Base-by-base conservation (phyloP, 2,888 invertebrate genomes). In the Tholera decimalis region DNA sequence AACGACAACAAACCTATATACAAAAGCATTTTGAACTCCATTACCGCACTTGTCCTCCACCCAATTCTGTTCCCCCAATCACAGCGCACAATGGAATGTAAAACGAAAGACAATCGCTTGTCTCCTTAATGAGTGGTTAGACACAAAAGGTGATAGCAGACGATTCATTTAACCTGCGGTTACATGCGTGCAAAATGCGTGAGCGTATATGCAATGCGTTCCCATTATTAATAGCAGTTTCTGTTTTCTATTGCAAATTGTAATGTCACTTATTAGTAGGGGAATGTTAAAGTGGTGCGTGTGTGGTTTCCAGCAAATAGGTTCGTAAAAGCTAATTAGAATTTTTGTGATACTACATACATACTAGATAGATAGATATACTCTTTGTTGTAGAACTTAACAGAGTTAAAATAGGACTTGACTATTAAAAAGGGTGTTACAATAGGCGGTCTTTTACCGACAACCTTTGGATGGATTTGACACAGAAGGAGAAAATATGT, bases 111-210 rank as follows among this genome's bases (percentile, higher is more conserved):
- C 71, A 71, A 74, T 81, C 56, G 55, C 46, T 57, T 59, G 86
- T 53, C 41, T 46, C 57, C 43, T 54, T 78, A 79, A 81, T 79
- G 82, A 79, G 75, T 78, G 79, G 79, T 81, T 69, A 47, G 61
- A 53, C 84, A 91, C 91, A 91, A 91, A 91, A 89, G 91, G 91
- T 83, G 85, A 88, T 90, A 87, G 85, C 79, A 73, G 82, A 75
- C 85, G 85, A 89, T 88, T 89, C 89, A 88, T 90, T 90, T 85
- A 86, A 83, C 18, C 43, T 89, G 89, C 80, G 89, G 89, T 89
- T 85, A 76, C 39, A 58, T 8, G 58, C 53, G 39, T 61, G 67
- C 39, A 44, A 62, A n/a, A 66, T 73, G 35, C 76, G 73, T 73
- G 72, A 61, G 76, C 68, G 67, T 57, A 73, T 71, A 60, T 56